Base-by-base conservation (phyloP, 2,888 invertebrate genomes). In the Strigamia maritima region DNA sequence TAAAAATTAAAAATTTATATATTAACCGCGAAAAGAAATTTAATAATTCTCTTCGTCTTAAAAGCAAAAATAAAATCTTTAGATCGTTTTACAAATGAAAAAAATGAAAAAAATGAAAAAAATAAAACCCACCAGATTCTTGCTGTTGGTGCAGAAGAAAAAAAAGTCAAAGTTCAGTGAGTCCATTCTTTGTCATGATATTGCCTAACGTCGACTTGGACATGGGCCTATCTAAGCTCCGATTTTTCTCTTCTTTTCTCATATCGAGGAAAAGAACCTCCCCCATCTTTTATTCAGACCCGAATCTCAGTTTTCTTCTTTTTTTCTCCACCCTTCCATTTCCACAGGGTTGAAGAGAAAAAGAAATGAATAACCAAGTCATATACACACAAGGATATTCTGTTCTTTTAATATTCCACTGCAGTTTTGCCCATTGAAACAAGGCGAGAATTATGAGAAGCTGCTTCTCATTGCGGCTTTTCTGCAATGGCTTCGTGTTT, bases 171-270 rank as follows among this genome's bases (percentile, higher is more conserved):
- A 54, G 54, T 54, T 54, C 54, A 54, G 54, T 54, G 54, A 54
- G 54, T 54, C 54, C 54, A 54, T 54, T 54, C 54, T 54, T 54
- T 54, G 54, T 54, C 54, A 54, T n/a, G 54, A 54, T 54, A 54
- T 54, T 54, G 54, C 54, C 54, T 54, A 54, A 54, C 54, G 54
- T 54, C 54, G 54, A 54, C 54, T 54, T 54, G 54, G 54, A 54
- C 54, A 54, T 54, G 54, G 54, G 54, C 54, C 54, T 54, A 54
- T 54, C 54, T 54, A 54, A n/a, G 54, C 54, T 54, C 54, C n/a
- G 54, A 54, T 54, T 54, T 54, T 54, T 54, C 54, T 54, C 54
- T 54, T 54, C 22, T 54, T 54, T 54, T 19, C 19, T 54, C 54
- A 54, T 54, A 54, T 54, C 54, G 10, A 6, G 54, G 19, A 54